phyloP scores from a whole-genome alignment of 35 echinoderm and acorn worm species.

The Apostichopus californicus region DNA sequence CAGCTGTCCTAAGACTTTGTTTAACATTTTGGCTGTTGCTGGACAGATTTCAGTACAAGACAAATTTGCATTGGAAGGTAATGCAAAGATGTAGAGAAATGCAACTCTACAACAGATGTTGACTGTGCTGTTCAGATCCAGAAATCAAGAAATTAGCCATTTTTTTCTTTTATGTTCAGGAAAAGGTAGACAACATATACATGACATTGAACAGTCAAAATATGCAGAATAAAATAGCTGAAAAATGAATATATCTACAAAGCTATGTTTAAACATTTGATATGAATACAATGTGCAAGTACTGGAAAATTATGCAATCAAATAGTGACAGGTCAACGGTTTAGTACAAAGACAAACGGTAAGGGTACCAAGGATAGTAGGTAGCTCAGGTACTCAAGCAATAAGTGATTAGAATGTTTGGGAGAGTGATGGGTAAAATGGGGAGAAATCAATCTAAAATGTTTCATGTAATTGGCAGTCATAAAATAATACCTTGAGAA shows the following conservation, averaged over 20 bases:
- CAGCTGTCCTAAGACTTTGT: too few species aligned
- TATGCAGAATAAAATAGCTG: neutral
- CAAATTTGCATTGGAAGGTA: too few species aligned
- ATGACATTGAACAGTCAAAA: neutral
- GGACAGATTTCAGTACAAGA: too few species aligned
- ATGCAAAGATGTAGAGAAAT: too few species aligned
- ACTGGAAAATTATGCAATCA: neutral
- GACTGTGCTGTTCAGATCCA: too few species aligned
- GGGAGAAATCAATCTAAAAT: neutral
- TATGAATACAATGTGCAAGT: neutral
- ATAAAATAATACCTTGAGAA: neutral
- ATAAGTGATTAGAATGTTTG: neutral
- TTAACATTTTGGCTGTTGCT: too few species aligned
- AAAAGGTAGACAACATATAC: too few species aligned
- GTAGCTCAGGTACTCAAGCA: neutral
- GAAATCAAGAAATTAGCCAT: too few species aligned
- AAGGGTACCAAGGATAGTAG: neutral
- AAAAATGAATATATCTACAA: neutral
- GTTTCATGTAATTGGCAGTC: neutral
- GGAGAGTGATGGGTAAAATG: neutral
- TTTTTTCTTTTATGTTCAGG: too few species aligned
- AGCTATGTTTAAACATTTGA: neutral
- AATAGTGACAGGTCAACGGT: neutral
- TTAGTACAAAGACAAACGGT: neutral
- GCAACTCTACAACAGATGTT: too few species aligned